Percentiles rank a stretch among this genome's conserved stretches.
Conservation (phyloP, 2,797 vertebrate species). For the Chloroceryle amazona region DNA sequence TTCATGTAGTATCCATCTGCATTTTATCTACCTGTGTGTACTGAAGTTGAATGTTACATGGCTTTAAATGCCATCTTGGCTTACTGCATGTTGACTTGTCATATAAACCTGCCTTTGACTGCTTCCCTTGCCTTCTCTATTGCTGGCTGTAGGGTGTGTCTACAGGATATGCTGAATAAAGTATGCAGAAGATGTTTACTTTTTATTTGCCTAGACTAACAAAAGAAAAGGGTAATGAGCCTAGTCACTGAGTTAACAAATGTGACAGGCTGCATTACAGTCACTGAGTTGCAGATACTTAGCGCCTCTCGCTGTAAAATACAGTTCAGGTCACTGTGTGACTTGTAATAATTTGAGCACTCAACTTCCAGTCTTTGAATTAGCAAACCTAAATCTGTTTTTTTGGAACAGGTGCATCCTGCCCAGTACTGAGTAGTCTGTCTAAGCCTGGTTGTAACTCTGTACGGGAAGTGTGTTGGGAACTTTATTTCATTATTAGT, state of each 20-base stretch:
- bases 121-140: background rate
- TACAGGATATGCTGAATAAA: background rate
- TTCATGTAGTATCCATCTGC: background rate
- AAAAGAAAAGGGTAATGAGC: background rate
- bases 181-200: rapidly evolving
- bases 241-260: background rate
- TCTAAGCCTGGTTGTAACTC: background rate
- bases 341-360: background rate
- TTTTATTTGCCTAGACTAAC: background rate
- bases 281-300: background rate
- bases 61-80: background rate
- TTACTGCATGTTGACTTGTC: background rate
- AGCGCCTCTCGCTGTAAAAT: background rate
- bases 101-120: background rate
- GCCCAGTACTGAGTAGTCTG: background rate
- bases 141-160: background rate
- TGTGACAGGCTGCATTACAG: no score
- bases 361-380: background rate
- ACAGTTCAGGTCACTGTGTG: background rate
- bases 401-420: background rate
- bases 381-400: background rate
- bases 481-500: background rate
- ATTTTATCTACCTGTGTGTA: background rate
- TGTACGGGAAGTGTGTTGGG: background rate
- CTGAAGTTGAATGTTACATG: rapidly evolving